Evolutionary conservation across 1,140 invertebrate species (phyloP), one percentile per base, ranked within the genome.

Genomic region (Druon quercuslanigerum): DNA sequence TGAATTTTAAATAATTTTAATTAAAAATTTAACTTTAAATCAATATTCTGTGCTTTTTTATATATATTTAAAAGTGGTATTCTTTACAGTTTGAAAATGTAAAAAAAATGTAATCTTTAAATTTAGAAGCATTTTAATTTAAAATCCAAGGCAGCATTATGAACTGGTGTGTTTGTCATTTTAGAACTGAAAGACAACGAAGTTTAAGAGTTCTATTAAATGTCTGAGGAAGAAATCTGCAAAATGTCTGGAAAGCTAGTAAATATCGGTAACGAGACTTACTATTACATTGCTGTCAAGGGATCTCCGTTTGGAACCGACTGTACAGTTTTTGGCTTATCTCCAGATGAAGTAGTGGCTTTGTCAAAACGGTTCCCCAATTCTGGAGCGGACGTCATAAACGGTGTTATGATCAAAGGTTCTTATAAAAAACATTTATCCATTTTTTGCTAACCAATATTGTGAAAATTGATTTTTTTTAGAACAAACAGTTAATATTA

Each of bases 261-360:
- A 79, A 79, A 74, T 79, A 77, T 84, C 79, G 79, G 78, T 7
- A 84, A 78, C 33, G 89, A 90, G 72, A 89, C 82, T 81, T 92
- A 89, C 79, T 90, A 90, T 87, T 97, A 97, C 89, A 91, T 95
- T 79, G 95, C 94, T 66, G 94, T 97, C 50, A 96, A 96, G 90
- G 96, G 94, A 12, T 96, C 95, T 0, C 90, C 96, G 56, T 94
- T 96, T 92, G 93, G 95, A 70, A 87, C 86, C 74, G 95, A 96
- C 84, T 94, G 93, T 85, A 92, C 93, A 82, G 94, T 95, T 7
- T 96, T 96, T 92, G 96, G 95, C 72, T 88, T 96, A 76, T 93
- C 92, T 82, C 83, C 92, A 50, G 93, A 94, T 72, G 96, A 96
- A 89, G 86, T 92, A 40, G 91, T 92, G 80, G 95, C 95, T 1